A percentile compares a stretch with the other conserved stretches of the same genome.
phyloP scores from a whole-genome alignment of 1,140 invertebrate species.

The Pygmarrhopalites habei region DNA sequence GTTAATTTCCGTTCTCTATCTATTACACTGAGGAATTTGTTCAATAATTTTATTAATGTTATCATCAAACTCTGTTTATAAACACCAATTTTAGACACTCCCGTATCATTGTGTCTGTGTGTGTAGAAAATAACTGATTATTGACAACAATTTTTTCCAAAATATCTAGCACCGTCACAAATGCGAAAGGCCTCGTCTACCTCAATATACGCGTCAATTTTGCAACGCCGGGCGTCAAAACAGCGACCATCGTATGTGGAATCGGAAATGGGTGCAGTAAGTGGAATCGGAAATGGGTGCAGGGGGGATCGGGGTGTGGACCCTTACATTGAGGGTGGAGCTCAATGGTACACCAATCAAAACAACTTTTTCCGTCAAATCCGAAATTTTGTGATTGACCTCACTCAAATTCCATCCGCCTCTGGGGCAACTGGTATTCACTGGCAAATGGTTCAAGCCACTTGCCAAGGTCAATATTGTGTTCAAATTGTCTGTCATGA shows the following conservation, averaged over 20 bases:
- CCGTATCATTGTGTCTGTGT: too few relatives aligned
- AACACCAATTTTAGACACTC: too few relatives aligned
- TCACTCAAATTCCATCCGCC: slow-evolving; percentile 16
- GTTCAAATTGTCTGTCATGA: slow-evolving; percentile 29
- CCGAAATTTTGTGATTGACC: slow-evolving; percentile 32
- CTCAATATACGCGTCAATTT: slow-evolving; percentile 38
- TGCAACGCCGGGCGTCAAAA: slow-evolving; percentile 38
- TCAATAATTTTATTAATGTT: too few relatives aligned
- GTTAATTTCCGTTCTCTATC: too few relatives aligned
- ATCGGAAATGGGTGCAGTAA: slow-evolving; percentile 34
- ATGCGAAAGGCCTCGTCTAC: slow-evolving; percentile 37
- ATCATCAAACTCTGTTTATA: too few relatives aligned
- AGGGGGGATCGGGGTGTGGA: too few relatives aligned
- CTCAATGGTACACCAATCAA: slow-evolving; percentile 32
- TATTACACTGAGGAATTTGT: too few relatives aligned
- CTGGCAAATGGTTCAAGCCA: slow-evolving; percentile 38
- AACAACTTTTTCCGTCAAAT: too few relatives aligned
- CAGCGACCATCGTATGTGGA: slow-evolving; percentile 38
- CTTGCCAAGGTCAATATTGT: slow-evolving; percentile 30
- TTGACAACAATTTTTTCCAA: too few relatives aligned
- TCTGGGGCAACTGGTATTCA: slow-evolving; percentile 24
- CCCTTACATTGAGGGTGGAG: slow-evolving; percentile 22
- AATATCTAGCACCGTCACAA: slow-evolving; percentile 34
- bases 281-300: too few relatives aligned
- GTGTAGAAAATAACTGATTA: too few relatives aligned